Evolutionary conservation across 2,888 invertebrate species (phyloP), one percentile per base, ranked within the genome.

Genomic region (Lasiommata megera): DNA sequence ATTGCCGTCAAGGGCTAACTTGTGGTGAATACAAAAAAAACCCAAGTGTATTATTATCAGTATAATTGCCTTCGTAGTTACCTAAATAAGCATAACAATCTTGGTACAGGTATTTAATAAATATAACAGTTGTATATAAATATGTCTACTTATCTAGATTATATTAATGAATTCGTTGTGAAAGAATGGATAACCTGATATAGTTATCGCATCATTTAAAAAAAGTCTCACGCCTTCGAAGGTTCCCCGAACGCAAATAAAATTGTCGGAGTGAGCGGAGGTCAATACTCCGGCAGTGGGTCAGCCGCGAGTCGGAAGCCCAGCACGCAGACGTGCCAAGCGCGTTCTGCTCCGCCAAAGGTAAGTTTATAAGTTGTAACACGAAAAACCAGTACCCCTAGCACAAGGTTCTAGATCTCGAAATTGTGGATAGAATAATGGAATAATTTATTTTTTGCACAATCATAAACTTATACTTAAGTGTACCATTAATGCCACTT

Each of bases 221-320:
- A 53, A 61, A 53, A 59, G 47, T 61, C 59, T 61, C 50, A 56
- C 56, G 48, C 46, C 56, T 44, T 16, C 31, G 48, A 57, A 58
- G 59, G 62, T 61, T 51, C 36, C 54, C 53, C 58, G 51, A 62
- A 56, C 50, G 61, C 61, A 62, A 59, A 64, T 46, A 31, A 68
- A 62, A 68, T 60, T 65, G 67, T 67, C 66, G 61, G 67, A 69
- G 65, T 64, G 67, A 65, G 61, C 61, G 66, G 71, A 59, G 73
- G 73, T 73, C 73, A 73, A 73, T 66, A 84, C 76, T 79, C 87
- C 64, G 77, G 64, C 77, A 86, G 84, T 86, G 73, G 85, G 84
- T 85, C 86, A 84, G 72, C 72, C 70, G 74, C 23, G 23, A 74
- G 47, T 60, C 62, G 65, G 67, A 66, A 67, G 67, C 68, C 65